phyloP scores from a whole-genome alignment of 2,113 vertebrate genomes.

The Oncorhynchus nerka region DNA sequence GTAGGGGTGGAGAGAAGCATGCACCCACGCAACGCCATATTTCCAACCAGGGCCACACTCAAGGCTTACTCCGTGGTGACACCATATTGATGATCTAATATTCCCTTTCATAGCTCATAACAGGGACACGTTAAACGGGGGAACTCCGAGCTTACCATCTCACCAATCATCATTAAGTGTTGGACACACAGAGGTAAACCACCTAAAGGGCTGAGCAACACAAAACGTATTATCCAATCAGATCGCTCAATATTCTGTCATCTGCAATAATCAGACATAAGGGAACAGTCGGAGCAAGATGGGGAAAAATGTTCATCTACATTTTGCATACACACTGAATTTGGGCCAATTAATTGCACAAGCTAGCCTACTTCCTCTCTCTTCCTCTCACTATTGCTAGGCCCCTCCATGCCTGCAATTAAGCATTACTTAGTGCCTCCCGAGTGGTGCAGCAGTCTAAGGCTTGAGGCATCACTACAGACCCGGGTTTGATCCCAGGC shows the following conservation, averaged over 20 bases:
- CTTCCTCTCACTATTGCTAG: conserved; percentile 10
- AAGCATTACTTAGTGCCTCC: too few relatives aligned
- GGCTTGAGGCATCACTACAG: too few relatives aligned
- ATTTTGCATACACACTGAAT: too few relatives aligned
- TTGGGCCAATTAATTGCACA: too few relatives aligned
- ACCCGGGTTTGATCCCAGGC: too few relatives aligned
- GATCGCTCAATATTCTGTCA: conserved; percentile 6
- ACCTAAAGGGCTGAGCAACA: conserved; percentile 10
- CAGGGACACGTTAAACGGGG: conserved; percentile 46
- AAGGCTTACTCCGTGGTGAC: conserved; percentile 17
- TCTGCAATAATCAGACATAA: neutral
- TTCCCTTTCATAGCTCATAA: conserved; percentile 60
- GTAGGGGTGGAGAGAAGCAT: neutral
- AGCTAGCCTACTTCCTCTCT: too few relatives aligned
- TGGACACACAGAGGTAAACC: conserved; percentile 13
- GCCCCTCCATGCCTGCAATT: conserved; percentile 28
- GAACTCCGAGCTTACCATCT: conserved; percentile 7
- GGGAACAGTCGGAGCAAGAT: too few relatives aligned
- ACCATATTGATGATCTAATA: conserved; percentile 61
- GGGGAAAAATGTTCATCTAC: too few relatives aligned
- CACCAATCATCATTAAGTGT: conserved; percentile 52
- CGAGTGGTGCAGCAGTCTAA: too few relatives aligned
- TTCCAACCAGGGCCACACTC: neutral
- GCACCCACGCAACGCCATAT: neutral
- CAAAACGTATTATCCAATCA: conserved; percentile 19